Percentiles rank a stretch among this genome's conserved stretches.
Evolutionary conservation across 2,888 invertebrate species (phyloP).

Genomic region (Bursaphelenchus okinawaensis): DNA sequence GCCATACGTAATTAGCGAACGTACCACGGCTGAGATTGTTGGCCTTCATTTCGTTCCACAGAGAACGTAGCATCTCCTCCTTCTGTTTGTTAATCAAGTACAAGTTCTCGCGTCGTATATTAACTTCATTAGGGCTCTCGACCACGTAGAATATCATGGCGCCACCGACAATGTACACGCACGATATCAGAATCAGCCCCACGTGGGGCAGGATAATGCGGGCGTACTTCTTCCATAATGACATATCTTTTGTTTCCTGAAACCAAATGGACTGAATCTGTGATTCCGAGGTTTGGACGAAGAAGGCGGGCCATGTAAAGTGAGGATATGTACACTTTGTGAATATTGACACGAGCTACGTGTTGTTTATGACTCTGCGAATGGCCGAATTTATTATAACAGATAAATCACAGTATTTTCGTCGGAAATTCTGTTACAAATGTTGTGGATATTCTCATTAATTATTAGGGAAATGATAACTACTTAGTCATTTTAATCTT

Average conservation of each 20-base stretch:
- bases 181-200: slow-evolving; percentile 54
- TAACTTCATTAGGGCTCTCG: slow-evolving; percentile 54
- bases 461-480: too few relatives aligned
- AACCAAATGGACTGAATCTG: slow-evolving; percentile 3
- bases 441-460: too few relatives aligned
- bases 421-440: too few relatives aligned
- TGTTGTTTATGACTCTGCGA: too few relatives aligned
- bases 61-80: slow-evolving; percentile 39
- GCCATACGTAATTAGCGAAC: background rate
- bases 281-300: background rate
- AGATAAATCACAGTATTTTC: too few relatives aligned
- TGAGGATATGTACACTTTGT: too few relatives aligned
- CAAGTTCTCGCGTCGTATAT: slow-evolving; percentile 34
- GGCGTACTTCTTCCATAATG: slow-evolving; percentile 55
- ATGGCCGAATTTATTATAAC: too few relatives aligned
- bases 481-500: too few relatives aligned
- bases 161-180: slow-evolving; percentile 52
- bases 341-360: too few relatives aligned
- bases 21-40: slow-evolving; percentile 15
- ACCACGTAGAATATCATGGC: slow-evolving; percentile 54
- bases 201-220: slow-evolving; percentile 55
- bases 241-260: slow-evolving; percentile 32
- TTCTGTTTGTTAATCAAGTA: slow-evolving; percentile 37
- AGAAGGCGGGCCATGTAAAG: background rate
- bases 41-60: slow-evolving; percentile 42